Conservation (phyloP, 2,113 vertebrate genomes). For the Lethenteron camtschaticum region DNA sequence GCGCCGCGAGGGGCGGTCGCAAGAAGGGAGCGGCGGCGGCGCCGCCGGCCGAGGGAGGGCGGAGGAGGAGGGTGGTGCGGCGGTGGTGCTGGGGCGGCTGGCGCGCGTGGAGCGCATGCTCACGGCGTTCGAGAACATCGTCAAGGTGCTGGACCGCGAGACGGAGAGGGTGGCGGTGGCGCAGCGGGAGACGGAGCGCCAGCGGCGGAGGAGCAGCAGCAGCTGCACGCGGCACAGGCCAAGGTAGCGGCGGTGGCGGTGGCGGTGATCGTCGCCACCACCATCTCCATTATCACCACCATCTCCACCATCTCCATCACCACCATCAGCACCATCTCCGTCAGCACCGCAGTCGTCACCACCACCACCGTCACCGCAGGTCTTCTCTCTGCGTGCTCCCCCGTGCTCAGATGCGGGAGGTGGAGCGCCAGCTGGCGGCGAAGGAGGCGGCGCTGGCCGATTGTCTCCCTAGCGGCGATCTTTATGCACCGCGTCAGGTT, state of each 20-base stretch:
- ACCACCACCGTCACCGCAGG: not conserved
- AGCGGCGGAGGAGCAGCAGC: constrained; percentile 62
- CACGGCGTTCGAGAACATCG: constrained; percentile 57
- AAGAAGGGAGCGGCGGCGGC: constrained; percentile 16
- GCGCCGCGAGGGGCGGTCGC: no score
- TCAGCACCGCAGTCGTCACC: not conserved
- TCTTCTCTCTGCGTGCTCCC: not conserved
- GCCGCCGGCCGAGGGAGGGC: constrained; percentile 15
- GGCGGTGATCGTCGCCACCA: not conserved
- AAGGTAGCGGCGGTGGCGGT: constrained; percentile 31
- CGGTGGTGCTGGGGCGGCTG: not conserved
- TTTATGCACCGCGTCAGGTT: no score
- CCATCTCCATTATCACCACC: not conserved
- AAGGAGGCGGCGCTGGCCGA: constrained; percentile 42
- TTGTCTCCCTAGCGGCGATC: no score
- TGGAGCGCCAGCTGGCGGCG: constrained; percentile 44
- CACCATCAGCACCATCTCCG: not conserved
- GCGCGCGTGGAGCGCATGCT: constrained; percentile 15
- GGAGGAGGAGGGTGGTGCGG: not conserved
- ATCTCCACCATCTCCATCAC: not conserved
- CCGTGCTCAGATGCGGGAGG: constrained; percentile 40
- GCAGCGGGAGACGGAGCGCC: constrained; percentile 39
- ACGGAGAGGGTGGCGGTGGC: constrained; percentile 45
- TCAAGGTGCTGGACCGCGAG: constrained; percentile 69
- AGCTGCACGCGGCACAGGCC: constrained; percentile 39